Evolutionary conservation across 2,113 vertebrate genomes (phyloP).

Genomic region (Neotoma lepida): DNA sequence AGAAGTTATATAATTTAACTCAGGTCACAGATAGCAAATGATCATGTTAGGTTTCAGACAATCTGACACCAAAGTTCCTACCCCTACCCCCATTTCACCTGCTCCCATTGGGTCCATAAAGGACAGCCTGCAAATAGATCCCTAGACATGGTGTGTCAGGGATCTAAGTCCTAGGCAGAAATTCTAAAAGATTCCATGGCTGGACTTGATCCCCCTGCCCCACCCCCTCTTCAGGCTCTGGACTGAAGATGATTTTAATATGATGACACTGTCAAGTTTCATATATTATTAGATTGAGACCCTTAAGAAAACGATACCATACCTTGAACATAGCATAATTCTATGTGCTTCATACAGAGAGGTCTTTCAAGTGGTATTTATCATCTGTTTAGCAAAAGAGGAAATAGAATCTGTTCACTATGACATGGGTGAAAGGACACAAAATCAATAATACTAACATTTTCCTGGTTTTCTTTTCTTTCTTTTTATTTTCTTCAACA

Average conservation of each 20-base stretch:
- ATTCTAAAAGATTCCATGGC: neutral
- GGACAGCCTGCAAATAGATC: neutral
- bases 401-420: slow-evolving; percentile 20
- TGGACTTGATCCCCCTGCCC: neutral
- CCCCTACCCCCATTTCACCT: neutral
- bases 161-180: neutral
- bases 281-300: slow-evolving; percentile 9
- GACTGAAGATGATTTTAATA: slow-evolving; percentile 2
- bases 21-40: slow-evolving; percentile 11
- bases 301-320: neutral
- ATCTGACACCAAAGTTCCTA: slow-evolving; percentile 1
- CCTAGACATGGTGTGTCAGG: neutral
- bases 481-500: neutral
- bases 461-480: neutral
- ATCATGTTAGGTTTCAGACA: slow-evolving; percentile 13
- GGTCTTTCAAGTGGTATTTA: neutral
- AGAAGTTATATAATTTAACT: neutral
- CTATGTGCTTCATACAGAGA: slow-evolving; percentile 22
- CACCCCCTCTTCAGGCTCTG: neutral
- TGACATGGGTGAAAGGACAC: slow-evolving; percentile 12
- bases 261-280: neutral
- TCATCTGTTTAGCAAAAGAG: slow-evolving; percentile 40
- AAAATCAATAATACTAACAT: slow-evolving; percentile 46
- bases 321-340: neutral
- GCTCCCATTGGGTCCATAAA: slow-evolving; percentile 31